Percentiles rank a stretch among this genome's conserved stretches.
Evolutionary conservation across 2,113 vertebrate species (phyloP).

Genomic region (Phalacrocorax aristotelis): DNA sequence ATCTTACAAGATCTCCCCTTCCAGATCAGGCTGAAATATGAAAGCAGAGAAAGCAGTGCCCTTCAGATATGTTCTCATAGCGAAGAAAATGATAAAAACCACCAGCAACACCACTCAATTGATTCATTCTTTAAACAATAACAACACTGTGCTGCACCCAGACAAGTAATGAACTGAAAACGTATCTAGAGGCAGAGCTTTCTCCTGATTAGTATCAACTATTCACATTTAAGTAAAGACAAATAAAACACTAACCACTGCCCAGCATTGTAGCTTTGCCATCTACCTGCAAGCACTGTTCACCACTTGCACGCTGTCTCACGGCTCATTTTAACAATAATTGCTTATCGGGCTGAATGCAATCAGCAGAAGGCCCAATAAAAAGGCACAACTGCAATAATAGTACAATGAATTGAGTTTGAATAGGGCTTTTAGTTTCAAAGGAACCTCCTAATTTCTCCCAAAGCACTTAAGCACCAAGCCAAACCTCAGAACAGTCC

Average conservation of each 20-base stretch:
- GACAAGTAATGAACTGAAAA: background rate
- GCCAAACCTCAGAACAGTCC: background rate
- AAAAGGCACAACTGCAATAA: background rate
- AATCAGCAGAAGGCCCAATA: background rate
- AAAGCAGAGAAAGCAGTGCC: background rate
- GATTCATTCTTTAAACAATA: background rate
- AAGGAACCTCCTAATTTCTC: background rate
- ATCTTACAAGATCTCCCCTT: background rate
- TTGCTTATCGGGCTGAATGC: background rate
- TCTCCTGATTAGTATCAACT: background rate
- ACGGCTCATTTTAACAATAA: background rate
- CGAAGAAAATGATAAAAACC: background rate
- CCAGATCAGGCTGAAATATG: background rate
- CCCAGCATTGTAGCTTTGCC: background rate
- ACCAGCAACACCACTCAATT: background rate
- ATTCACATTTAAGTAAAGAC: background rate
- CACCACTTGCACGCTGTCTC: background rate
- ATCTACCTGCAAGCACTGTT: background rate
- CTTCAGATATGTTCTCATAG: background rate
- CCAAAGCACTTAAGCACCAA: background rate
- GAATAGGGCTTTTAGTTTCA: background rate
- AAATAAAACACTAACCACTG: background rate
- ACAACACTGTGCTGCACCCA: background rate
- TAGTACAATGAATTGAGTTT: background rate
- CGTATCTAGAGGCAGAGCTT: background rate